Conservation (phyloP, 2,113 vertebrate genomes). For the Barbus barbus region DNA sequence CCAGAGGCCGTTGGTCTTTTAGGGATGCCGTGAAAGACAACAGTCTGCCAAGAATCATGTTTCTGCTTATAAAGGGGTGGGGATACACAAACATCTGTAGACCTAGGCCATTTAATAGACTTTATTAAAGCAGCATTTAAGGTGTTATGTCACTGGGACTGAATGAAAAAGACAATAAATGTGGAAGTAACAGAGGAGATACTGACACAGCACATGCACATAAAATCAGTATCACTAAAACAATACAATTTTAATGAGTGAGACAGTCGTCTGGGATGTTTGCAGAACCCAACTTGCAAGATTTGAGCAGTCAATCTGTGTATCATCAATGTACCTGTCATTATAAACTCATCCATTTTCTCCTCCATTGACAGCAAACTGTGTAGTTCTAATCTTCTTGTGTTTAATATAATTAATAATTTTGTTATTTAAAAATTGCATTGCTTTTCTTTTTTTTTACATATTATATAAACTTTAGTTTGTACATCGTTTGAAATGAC, state of each 20-base stretch:
- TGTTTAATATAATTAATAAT: neutral
- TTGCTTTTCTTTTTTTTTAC: too few relatives aligned
- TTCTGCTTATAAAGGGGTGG: neutral
- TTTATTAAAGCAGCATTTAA: neutral
- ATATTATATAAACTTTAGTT: too few relatives aligned
- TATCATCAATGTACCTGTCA: neutral
- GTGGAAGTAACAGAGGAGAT: neutral
- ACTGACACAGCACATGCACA: neutral
- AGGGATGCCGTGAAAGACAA: constrained; percentile 62
- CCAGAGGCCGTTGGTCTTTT: constrained; percentile 58
- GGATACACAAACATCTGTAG: neutral
- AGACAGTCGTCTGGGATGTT: neutral
- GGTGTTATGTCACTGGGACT: neutral
- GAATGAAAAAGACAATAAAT: neutral
- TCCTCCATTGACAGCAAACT: neutral
- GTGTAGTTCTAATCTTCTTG: too few relatives aligned
- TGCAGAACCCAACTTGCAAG: neutral
- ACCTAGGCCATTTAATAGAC: neutral
- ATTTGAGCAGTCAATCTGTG: neutral
- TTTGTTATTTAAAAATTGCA: too few relatives aligned
- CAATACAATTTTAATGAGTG: neutral
- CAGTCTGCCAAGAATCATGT: constrained; percentile 41
- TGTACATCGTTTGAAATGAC: too few relatives aligned
- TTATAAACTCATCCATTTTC: neutral
- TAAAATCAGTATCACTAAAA: neutral